Evolutionary conservation across 2,888 invertebrate species (phyloP).

Genomic region (Cyrtodaria siliqua): DNA sequence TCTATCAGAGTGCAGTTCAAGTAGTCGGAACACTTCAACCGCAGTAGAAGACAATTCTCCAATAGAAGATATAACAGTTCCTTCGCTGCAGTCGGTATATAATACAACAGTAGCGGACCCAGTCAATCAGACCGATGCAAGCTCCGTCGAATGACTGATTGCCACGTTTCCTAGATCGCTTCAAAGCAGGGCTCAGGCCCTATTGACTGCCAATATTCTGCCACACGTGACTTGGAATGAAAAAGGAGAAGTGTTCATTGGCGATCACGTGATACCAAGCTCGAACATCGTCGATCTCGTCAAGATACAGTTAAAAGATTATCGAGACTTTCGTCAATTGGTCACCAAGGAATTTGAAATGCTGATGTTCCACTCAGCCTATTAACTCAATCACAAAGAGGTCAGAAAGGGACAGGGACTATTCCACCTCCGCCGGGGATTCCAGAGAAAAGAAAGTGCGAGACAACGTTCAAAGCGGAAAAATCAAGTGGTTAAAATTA

Average conservation of each 20-base stretch:
- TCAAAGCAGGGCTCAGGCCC: no score
- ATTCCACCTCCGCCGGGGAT: constrained; percentile 38
- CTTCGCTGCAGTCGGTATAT: no score
- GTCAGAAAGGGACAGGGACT: constrained; percentile 8
- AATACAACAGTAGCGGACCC: no score
- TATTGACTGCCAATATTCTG: no score
- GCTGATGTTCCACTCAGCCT: no score
- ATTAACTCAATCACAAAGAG: no score
- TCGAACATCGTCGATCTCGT: constrained; percentile 48
- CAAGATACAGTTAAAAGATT: constrained; percentile 42
- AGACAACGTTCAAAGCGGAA: no score
- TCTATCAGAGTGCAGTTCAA: no score
- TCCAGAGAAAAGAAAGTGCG: constrained; percentile 12
- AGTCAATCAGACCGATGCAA: background rate
- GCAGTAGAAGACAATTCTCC: no score
- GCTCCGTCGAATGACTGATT: background rate
- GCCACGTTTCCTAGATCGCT: constrained; percentile 4
- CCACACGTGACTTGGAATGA: constrained; percentile 35
- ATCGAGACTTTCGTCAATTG: constrained; percentile 27
- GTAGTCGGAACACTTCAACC: no score
- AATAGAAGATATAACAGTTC: no score
- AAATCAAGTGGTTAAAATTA: no score
- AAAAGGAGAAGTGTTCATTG: constrained; percentile 36
- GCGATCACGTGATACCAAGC: constrained; percentile 9
- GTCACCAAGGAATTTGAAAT: constrained; percentile 17